These are phyloP conservation scores for Bombus polaris DNA, from an alignment of 1,140 invertebrate genomes.

Conservation along the genomic window DNA sequence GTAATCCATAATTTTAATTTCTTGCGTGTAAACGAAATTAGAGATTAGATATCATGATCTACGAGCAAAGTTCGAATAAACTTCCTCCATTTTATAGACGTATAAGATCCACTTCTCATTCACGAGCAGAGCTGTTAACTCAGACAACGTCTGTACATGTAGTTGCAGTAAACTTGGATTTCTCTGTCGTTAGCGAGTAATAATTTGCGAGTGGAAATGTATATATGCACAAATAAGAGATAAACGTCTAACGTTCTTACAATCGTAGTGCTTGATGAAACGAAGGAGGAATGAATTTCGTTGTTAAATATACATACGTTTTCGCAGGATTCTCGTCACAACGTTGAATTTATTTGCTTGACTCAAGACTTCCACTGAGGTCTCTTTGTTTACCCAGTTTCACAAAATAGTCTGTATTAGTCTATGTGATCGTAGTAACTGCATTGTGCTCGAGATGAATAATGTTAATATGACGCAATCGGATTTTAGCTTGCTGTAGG, in stretches of 20 bases:
- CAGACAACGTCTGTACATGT: not conserved
- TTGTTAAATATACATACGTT: not conserved
- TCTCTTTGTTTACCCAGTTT: not conserved
- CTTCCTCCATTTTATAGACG: not conserved
- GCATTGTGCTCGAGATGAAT: not conserved
- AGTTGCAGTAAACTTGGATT: not conserved
- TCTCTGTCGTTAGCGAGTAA: not conserved
- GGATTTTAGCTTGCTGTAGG: not conserved
- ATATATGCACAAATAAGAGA: slow-evolving; percentile 19
- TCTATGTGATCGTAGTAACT: not conserved
- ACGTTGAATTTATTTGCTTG: slow-evolving; percentile 10
- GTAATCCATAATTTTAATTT: not conserved
- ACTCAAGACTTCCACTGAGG: not conserved
- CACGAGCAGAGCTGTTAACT: not conserved
- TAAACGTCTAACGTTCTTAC: not conserved
- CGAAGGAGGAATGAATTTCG: not conserved
- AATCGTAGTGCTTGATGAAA: not conserved
- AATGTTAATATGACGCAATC: not conserved
- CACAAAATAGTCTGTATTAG: not conserved
- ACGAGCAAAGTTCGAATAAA: not conserved
- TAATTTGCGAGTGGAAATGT: not conserved
- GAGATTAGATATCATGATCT: not conserved
- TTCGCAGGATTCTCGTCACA: not conserved
- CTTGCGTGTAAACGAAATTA: not conserved
- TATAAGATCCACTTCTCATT: not conserved